A percentile compares a stretch with the other conserved stretches of the same genome.
phyloP scores from a whole-genome alignment of 2,888 invertebrate species.

The Abrostola triplasia region DNA sequence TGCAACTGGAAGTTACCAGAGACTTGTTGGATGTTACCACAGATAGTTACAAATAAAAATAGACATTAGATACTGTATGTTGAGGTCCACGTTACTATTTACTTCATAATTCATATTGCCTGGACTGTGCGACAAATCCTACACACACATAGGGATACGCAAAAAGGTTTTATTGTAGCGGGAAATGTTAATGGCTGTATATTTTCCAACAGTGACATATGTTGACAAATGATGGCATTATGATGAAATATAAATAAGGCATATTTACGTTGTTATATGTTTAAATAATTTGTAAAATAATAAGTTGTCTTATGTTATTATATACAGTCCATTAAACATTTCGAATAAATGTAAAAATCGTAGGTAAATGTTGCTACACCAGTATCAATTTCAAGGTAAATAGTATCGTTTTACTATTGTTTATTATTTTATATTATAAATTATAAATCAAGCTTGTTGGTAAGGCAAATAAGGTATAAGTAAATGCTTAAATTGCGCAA shows the following conservation, averaged over 20 bases:
- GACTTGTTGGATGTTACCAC: too few species aligned
- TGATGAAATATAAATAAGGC: slow-evolving; percentile 30
- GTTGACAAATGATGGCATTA: slow-evolving; percentile 20
- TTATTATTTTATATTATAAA: slow-evolving; percentile 6
- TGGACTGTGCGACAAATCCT: background rate
- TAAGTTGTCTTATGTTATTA: slow-evolving; percentile 23
- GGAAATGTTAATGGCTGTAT: slow-evolving; percentile 21
- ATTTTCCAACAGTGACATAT: slow-evolving; percentile 4
- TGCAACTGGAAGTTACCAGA: too few species aligned
- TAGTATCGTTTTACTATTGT: slow-evolving; percentile 19
- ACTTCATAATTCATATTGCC: background rate
- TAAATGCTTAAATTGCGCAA: background rate
- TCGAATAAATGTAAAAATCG: slow-evolving; percentile 24
- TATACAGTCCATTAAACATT: background rate
- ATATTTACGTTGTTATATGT: slow-evolving; percentile 18
- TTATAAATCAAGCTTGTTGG: background rate
- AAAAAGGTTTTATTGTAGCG: slow-evolving; percentile 20
- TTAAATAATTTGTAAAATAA: slow-evolving; percentile 24
- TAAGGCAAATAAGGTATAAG: background rate
- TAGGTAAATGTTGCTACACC: slow-evolving; percentile 21
- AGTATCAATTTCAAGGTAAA: slow-evolving; percentile 36
- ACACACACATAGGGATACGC: too few species aligned
- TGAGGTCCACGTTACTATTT: slow-evolving; percentile 10
- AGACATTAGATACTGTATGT: slow-evolving; percentile 21
- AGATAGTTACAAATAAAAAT: slow-evolving; percentile 19